Conservation (phyloP, 2,113 vertebrate genomes). For the Psittacara wagleri region DNA sequence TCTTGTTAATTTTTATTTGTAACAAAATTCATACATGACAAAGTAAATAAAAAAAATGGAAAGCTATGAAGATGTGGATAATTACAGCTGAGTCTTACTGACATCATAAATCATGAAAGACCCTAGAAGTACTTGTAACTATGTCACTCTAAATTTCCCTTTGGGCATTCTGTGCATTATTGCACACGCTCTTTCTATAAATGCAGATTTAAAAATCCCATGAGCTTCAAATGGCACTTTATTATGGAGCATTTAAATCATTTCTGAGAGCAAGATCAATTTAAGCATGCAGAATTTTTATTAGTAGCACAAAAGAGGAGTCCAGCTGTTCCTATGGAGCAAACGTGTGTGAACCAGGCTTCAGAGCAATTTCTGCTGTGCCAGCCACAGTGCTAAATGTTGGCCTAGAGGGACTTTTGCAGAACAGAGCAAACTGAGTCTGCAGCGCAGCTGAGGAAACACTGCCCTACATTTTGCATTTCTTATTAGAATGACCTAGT, state of each 20-base stretch:
- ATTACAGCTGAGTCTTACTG: neutral
- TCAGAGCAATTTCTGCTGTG: slow-evolving; percentile 36
- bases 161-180: slow-evolving; percentile 50
- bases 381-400: slow-evolving; percentile 19
- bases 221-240: slow-evolving; percentile 66
- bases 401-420: slow-evolving; percentile 35
- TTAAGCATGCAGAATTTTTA: slow-evolving; percentile 54
- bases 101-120: slow-evolving; percentile 62
- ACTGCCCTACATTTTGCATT: slow-evolving; percentile 12
- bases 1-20: slow-evolving; percentile 19
- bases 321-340: slow-evolving; percentile 27
- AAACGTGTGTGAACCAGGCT: slow-evolving; percentile 5
- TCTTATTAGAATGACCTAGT: slow-evolving; percentile 35
- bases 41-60: neutral
- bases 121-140: slow-evolving; percentile 55
- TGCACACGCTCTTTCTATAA: slow-evolving; percentile 55
- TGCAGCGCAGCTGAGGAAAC: slow-evolving; percentile 53
- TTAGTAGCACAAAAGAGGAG: slow-evolving; percentile 50
- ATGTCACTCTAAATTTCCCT: slow-evolving; percentile 61
- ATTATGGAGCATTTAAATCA: slow-evolving; percentile 71
- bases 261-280: slow-evolving; percentile 46
- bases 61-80: slow-evolving; percentile 22
- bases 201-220: slow-evolving; percentile 32
- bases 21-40: slow-evolving; percentile 33
- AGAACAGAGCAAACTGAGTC: neutral